Base-by-base conservation (phyloP, 2,888 invertebrate genomes). In the Hipparchia semele region DNA sequence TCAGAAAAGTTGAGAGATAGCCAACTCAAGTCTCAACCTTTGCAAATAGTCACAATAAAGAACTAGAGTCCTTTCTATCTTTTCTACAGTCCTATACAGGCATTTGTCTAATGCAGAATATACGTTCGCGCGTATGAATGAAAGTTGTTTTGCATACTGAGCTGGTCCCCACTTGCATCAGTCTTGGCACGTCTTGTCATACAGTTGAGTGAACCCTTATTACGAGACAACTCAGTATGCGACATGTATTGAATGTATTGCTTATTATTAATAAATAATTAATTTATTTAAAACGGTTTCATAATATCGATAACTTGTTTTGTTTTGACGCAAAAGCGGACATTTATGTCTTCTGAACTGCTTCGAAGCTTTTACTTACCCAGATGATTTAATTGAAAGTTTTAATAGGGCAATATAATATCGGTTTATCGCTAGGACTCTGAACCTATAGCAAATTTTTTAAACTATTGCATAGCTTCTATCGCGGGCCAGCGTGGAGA, bases 111-210 rank as follows among this genome's bases (percentile, higher is more conserved):
- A 53, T 66, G 65, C 33, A 54, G 60, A 46, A 45, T 68, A 68
- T 60, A 49, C 58, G 45, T 68, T 59, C 59, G 23, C 59, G 39
- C 33, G 62, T 74, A 74, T 74, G 72, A 74, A 74, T 74, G 74
- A 67, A 70, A 46, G 60, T 70, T 58, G 72, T 72, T 70, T 59
- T 67, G 61, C 67, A 72, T 23, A 69, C 68, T 45, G 45, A 62
- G 68, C 56, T 23, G 49, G 61, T n/a, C 53, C 54, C 10, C 65
- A 12, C 10, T 61, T 61, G 46, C 67, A 67, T 74, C 69, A 70
- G 69, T 70, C 72, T 74, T 72, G 74, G 69, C 74, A 74, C 74
- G 72, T 74, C 66, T 39, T 61, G 59, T 39, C 68, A 64, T 67
- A 70, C 62, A 58, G 62, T 72, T 74, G 56, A 74, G 49, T 72